Percentiles rank a stretch among this genome's conserved stretches.
Conservation (phyloP, 2,797 vertebrate genomes). For the Rhodeus uyekii region DNA sequence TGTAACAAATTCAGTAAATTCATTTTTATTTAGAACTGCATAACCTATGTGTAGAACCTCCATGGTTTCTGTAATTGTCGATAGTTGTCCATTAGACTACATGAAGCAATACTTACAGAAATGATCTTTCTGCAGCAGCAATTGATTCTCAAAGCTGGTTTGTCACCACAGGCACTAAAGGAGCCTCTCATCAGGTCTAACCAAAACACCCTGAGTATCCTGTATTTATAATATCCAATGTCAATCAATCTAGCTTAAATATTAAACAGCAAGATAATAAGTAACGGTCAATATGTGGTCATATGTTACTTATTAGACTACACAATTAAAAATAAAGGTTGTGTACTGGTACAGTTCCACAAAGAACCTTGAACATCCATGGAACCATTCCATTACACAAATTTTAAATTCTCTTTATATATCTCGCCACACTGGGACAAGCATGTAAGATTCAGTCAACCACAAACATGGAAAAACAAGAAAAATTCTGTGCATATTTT, state of each 20-base stretch:
- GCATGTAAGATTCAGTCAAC: no score
- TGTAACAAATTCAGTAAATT: not conserved
- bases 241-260: not conserved
- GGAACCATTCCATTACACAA: no score
- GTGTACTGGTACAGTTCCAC: no score
- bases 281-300: not conserved
- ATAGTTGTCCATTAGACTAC: not conserved
- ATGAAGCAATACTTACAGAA: not conserved
- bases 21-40: not conserved
- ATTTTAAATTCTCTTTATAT: no score
- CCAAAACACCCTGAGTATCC: not conserved
- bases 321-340: not conserved
- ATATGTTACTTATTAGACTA: not conserved
- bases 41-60: not conserved
- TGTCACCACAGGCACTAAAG: not conserved
- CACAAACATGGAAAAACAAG: not conserved
- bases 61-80: not conserved
- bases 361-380: no score
- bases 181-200: not conserved
- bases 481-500: not conserved
- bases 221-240: not conserved
- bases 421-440: no score
- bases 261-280: constrained; percentile 8
- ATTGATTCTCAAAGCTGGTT: not conserved
- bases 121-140: not conserved